Evolutionary conservation across 2,113 vertebrate species (phyloP).

Genomic region (Corythornis vintsioides): DNA sequence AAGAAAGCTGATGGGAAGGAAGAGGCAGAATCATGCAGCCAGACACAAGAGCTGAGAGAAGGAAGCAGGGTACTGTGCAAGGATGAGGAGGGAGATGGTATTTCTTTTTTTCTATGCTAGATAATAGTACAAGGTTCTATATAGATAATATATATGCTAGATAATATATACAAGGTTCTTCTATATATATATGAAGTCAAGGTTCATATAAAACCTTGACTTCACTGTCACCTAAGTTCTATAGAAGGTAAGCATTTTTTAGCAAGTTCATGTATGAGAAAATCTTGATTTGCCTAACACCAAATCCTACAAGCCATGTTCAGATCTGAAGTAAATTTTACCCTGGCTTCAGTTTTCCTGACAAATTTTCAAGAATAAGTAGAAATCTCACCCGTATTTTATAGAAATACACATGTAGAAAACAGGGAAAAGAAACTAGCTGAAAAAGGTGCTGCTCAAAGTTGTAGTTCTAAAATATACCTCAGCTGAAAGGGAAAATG

Average conservation of each 20-base stretch:
- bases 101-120: background rate
- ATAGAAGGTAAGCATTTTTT: background rate
- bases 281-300: background rate
- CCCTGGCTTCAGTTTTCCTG: background rate
- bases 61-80: background rate
- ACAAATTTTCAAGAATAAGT: background rate
- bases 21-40: background rate
- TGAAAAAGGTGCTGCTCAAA: background rate
- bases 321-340: conserved; percentile 2
- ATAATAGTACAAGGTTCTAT: background rate
- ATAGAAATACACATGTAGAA: conserved; percentile 21
- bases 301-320: background rate
- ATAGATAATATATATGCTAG: too few relatives aligned
- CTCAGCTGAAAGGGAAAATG: background rate
- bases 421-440: background rate
- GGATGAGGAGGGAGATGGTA: background rate
- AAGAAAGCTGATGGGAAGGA: background rate
- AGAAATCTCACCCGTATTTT: conserved; percentile 29
- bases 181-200: too few relatives aligned
- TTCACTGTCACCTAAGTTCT: background rate
- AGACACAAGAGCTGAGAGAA: background rate
- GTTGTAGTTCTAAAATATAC: background rate
- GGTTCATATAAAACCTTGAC: background rate
- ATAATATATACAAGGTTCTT: too few relatives aligned
- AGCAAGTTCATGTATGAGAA: background rate